Conservation (phyloP, 2,113 vertebrate genomes). For the Salvelinus fontinalis region DNA sequence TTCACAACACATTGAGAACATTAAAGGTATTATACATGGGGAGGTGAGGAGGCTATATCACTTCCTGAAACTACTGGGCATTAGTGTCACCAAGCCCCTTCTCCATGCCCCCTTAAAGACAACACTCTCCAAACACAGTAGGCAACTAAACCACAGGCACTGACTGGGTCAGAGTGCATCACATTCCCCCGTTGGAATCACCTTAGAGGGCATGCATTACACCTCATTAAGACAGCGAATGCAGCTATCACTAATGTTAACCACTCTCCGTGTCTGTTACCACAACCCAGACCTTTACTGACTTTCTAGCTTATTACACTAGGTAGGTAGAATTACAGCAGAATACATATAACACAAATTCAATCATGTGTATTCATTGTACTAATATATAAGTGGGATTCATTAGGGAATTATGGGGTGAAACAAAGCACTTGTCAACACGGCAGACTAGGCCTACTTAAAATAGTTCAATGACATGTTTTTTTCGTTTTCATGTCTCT, state of each 20-base stretch:
- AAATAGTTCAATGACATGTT: no score
- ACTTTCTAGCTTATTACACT: neutral
- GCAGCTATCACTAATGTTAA: slow-evolving; percentile 12
- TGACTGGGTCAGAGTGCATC: slow-evolving; percentile 24
- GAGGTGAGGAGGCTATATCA: no score
- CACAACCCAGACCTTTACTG: neutral
- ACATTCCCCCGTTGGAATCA: slow-evolving; percentile 39
- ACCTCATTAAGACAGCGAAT: slow-evolving; percentile 42
- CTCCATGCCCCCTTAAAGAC: slow-evolving; percentile 6
- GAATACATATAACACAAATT: neutral
- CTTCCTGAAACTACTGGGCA: neutral
- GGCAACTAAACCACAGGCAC: slow-evolving; percentile 8
- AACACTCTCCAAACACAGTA: slow-evolving; percentile 29
- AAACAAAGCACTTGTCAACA: no score
- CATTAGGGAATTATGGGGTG: no score
- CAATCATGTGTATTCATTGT: neutral
- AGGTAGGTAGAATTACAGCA: neutral
- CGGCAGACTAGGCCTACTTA: no score
- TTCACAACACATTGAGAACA: no score
- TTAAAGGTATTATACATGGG: no score
- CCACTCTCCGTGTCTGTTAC: neutral
- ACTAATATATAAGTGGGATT: neutral
- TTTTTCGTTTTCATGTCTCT: no score
- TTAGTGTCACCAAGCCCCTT: slow-evolving; percentile 14
- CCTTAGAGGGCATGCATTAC: slow-evolving; percentile 40